Conservation (phyloP, 2,113 vertebrate genomes). For the Chionomys nivalis region DNA sequence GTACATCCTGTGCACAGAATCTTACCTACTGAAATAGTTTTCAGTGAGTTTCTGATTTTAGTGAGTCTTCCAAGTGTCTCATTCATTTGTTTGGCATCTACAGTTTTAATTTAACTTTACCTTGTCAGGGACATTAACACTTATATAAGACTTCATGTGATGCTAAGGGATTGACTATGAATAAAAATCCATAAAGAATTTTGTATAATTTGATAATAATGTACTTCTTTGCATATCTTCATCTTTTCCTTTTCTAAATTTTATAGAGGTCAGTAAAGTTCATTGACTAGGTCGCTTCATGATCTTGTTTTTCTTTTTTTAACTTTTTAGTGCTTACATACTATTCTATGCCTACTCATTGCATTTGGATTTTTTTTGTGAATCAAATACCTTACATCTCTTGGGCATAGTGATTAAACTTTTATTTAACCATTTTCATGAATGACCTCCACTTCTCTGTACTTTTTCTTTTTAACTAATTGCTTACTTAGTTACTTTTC, state of each 20-base stretch:
- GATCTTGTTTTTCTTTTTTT: neutral
- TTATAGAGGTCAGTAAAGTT: neutral
- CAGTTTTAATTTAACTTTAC: slow-evolving; percentile 9
- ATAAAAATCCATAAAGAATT: slow-evolving; percentile 22
- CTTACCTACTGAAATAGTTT: neutral
- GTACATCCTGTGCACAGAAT: neutral
- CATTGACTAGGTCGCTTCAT: neutral
- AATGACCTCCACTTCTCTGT: neutral
- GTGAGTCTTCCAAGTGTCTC: neutral
- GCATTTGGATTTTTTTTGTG: neutral
- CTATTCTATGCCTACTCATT: neutral
- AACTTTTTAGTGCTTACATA: neutral
- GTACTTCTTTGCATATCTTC: neutral
- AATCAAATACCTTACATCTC: neutral
- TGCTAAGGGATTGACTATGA: neutral
- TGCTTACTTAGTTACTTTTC: neutral
- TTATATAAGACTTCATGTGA: neutral
- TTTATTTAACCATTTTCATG: neutral
- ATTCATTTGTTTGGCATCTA: neutral
- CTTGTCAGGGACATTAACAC: neutral
- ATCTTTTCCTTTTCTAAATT: neutral
- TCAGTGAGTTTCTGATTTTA: neutral
- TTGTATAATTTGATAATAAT: neutral
- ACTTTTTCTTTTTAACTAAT: neutral
- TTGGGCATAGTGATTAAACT: neutral